These are phyloP conservation scores for Hylomyscus alleni DNA, from an alignment of 2,797 vertebrate genomes.

Conservation along the genomic window DNA sequence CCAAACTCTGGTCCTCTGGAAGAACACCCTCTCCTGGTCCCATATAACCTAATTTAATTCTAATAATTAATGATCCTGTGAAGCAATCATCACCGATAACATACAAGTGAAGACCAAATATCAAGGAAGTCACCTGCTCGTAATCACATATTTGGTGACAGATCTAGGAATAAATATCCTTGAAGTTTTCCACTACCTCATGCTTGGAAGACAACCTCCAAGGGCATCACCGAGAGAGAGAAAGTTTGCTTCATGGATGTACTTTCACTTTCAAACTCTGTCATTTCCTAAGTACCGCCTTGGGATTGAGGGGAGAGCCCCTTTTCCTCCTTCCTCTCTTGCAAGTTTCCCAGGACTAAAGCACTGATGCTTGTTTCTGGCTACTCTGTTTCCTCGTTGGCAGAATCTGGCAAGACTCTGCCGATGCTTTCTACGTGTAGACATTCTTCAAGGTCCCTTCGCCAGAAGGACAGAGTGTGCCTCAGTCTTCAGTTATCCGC, in stretches of 20 bases:
- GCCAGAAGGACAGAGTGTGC: neutral
- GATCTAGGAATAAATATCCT: constrained; percentile 60
- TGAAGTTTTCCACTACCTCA: constrained; percentile 49
- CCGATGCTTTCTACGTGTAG: constrained; percentile 16
- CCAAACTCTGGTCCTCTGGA: neutral
- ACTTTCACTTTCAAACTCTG: constrained; percentile 20
- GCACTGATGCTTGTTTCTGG: neutral
- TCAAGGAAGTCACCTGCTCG: constrained; percentile 31
- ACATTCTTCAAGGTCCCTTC: constrained; percentile 25
- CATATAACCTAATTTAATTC: neutral
- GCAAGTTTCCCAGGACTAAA: neutral
- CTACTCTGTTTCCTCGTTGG: neutral
- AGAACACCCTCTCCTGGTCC: neutral
- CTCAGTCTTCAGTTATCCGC: neutral
- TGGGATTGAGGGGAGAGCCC: constrained; percentile 5
- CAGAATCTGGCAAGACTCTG: constrained; percentile 25
- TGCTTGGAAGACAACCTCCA: neutral
- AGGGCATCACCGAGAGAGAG: neutral
- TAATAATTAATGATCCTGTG: neutral
- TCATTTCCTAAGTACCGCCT: neutral
- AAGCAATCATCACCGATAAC: neutral
- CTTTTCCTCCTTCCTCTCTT: constrained; percentile 5
- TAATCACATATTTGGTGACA: constrained; percentile 57
- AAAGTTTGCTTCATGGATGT: neutral
- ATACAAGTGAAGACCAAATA: constrained; percentile 2